Evolutionary conservation across 2,113 vertebrate species (phyloP), one percentile per base, ranked within the genome.

Genomic region (Leptosomus discolor): DNA sequence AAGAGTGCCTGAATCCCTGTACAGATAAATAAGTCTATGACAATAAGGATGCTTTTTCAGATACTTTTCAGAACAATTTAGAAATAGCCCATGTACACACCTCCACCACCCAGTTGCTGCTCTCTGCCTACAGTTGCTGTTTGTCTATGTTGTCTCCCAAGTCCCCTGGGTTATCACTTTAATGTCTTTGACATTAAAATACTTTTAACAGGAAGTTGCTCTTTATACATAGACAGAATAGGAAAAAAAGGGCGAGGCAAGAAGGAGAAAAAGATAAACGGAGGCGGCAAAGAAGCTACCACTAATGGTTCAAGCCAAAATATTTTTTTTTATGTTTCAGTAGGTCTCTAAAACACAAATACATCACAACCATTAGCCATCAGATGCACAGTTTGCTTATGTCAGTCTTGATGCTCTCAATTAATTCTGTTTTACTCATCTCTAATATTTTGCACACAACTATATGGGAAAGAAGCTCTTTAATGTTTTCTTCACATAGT

Each of bases 101-200:
- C 89, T 81, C 54, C 14, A n/a, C 36, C 65, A 37, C n/a, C 16
- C 37, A 63, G 88, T 39, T 3, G 1, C 68, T 69, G 39, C 54
- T 78, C 36, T 19, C 39, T 85, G 76, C 85, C 79, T 51, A 6
- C 5, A 0, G 51, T 54, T 90, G 21, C 84, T 70, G 45, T 70
- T 68, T 87, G n/a, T 45, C 75, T 68, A 32, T 3, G 1, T 23
- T 27, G 17, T 50, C 71, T 91, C 76, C 82, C 36, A 24, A 7
- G 29, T 85, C 75, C 88, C 90, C 46, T 92, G 88, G 56, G 68
- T 93, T 92, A 82, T 58, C 57, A 11, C 41, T 68, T 91, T 21
- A 45, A 89, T 29, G 54, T 39, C 88, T 88, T 83, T 92, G 90
- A 69, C 85, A 80, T 88, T 95, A 73, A 80, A 88, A 81, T 63